Conservation (phyloP, 2,113 vertebrate species). For the Loxodonta africana region DNA sequence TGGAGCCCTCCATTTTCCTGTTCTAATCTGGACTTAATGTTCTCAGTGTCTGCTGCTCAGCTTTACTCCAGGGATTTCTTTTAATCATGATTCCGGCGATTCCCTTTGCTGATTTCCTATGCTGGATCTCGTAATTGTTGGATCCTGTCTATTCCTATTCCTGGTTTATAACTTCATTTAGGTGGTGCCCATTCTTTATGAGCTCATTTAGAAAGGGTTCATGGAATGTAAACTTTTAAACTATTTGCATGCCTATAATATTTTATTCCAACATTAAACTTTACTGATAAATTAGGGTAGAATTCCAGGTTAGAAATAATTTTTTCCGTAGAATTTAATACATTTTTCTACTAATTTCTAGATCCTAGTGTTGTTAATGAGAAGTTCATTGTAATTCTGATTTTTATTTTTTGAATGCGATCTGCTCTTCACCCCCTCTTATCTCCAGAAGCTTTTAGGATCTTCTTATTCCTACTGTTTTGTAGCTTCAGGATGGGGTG, state of each 20-base stretch:
- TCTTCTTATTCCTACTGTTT: neutral
- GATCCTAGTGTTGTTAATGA: neutral
- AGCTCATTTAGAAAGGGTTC: neutral
- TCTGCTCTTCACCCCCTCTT: neutral
- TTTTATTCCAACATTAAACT: slow-evolving; percentile 13
- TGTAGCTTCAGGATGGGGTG: neutral
- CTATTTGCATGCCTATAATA: neutral
- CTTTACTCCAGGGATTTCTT: neutral
- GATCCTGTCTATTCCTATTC: neutral
- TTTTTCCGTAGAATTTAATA: neutral
- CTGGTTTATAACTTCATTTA: neutral
- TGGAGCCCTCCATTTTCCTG: neutral
- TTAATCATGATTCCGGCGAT: neutral
- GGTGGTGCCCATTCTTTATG: neutral
- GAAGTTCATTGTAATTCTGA: neutral
- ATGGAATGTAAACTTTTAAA: neutral
- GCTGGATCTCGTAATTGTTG: neutral
- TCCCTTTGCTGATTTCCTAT: neutral
- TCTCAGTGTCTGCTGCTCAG: neutral
- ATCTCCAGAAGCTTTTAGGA: neutral
- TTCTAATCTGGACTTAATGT: neutral
- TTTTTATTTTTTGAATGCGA: neutral
- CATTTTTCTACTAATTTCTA: neutral
- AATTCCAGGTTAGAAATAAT: neutral
- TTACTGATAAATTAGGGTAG: neutral